A percentile compares a stretch with the other conserved stretches of the same genome.
These are phyloP conservation scores for Cirrhinus molitorella DNA, from an alignment of 2,797 vertebrate species.

Conservation along the genomic window DNA sequence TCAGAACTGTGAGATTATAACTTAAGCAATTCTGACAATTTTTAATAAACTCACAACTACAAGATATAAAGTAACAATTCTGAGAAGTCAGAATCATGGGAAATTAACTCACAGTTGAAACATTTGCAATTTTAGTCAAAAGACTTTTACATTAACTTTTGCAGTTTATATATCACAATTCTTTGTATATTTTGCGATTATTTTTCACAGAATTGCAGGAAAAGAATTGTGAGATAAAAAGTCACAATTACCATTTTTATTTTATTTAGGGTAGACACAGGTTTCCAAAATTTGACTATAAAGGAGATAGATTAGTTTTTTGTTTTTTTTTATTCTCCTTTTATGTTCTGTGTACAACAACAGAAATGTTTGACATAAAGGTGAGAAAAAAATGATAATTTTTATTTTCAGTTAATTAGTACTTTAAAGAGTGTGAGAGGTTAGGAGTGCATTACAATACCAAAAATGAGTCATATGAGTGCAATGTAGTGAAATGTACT, in stretches of 20 bases:
- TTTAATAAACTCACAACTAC: background rate
- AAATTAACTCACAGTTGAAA: background rate
- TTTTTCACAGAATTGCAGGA: background rate
- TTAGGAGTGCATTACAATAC: background rate
- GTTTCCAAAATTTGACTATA: too few species aligned
- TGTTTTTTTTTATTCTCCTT: background rate
- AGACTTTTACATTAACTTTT: background rate
- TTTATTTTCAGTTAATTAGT: background rate
- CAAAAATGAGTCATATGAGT: background rate
- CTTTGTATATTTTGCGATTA: background rate
- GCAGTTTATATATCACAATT: background rate
- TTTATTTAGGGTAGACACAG: background rate
- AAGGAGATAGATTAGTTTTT: background rate
- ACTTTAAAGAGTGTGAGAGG: slow-evolving; percentile 10
- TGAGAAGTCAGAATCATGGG: background rate
- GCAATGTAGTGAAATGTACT: background rate
- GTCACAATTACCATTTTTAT: background rate
- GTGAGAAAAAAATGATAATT: background rate
- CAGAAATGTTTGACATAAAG: too few species aligned
- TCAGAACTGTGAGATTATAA: too few species aligned
- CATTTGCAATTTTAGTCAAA: background rate
- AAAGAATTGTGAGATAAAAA: background rate
- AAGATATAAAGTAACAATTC: too few species aligned
- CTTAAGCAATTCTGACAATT: background rate
- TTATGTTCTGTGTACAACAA: background rate